phyloP scores from a whole-genome alignment of 2,888 invertebrate genomes.

The Andrena bucephala region DNA sequence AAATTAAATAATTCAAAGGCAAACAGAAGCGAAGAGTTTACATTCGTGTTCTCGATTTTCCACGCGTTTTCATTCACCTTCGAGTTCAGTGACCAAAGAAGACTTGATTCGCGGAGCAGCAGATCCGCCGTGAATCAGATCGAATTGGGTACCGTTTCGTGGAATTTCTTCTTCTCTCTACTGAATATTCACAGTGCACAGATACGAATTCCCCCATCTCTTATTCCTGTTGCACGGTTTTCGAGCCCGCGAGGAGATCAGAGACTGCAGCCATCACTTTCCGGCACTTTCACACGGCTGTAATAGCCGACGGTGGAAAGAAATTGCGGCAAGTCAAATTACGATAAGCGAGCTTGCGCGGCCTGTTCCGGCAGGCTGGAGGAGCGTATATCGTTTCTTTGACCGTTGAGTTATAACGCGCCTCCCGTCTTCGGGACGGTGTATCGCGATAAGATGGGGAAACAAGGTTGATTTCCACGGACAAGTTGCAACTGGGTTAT shows the following conservation, averaged over 20 bases:
- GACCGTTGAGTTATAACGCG: slow-evolving; percentile 47
- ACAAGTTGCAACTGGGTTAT: slow-evolving; percentile 56
- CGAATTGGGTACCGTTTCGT: too few relatives aligned
- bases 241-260: background rate
- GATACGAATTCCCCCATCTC: background rate
- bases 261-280: slow-evolving; percentile 11
- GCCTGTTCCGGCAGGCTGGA: slow-evolving; percentile 16
- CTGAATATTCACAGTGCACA: background rate
- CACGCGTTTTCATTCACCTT: too few relatives aligned
- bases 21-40: too few relatives aligned
- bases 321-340: slow-evolving; percentile 18
- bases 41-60: too few relatives aligned
- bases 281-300: slow-evolving; percentile 12
- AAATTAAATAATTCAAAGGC: too few relatives aligned
- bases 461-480: slow-evolving; percentile 61
- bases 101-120: too few relatives aligned
- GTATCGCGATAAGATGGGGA: slow-evolving; percentile 42
- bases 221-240: background rate
- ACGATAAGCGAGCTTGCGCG: slow-evolving; percentile 5
- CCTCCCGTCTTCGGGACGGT: slow-evolving; percentile 31
- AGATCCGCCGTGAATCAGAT: too few relatives aligned
- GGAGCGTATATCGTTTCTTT: slow-evolving; percentile 45
- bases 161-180: slow-evolving; percentile 7
- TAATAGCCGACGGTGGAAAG: background rate
- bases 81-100: too few relatives aligned